These are phyloP conservation scores for Muschampia plurimacula DNA, from an alignment of 2,888 invertebrate genomes.

Conservation along the genomic window DNA sequence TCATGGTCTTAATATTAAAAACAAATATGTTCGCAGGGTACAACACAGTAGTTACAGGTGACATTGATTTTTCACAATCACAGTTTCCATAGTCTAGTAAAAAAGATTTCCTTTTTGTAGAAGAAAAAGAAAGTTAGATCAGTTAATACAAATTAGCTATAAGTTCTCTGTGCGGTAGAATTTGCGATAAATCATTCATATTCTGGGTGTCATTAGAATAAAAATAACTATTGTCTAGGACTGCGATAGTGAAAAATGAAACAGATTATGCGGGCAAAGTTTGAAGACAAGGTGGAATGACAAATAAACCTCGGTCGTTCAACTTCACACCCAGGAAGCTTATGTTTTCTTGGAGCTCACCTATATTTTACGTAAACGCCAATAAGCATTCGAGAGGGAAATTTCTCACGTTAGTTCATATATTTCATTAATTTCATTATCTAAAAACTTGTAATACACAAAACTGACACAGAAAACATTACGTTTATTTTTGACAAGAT, in stretches of 20 bases:
- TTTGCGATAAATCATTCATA: slow-evolving; percentile 67
- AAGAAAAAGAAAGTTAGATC: neutral
- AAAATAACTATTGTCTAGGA: slow-evolving; percentile 68
- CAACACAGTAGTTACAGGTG: too few relatives aligned
- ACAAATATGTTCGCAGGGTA: neutral
- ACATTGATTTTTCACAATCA: too few relatives aligned
- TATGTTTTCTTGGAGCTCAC: slow-evolving; percentile 31
- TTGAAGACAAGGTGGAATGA: slow-evolving; percentile 65
- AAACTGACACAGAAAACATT: slow-evolving; percentile 17
- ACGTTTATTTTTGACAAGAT: slow-evolving; percentile 34
- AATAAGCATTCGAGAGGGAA: slow-evolving; percentile 19
- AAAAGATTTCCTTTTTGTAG: neutral
- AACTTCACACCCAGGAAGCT: slow-evolving; percentile 47
- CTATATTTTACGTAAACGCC: slow-evolving; percentile 24
- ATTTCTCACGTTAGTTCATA: slow-evolving; percentile 29
- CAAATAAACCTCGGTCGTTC: slow-evolving; percentile 58
- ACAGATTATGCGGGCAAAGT: slow-evolving; percentile 69
- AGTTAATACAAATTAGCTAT: neutral
- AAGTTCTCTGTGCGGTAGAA: slow-evolving; percentile 7
- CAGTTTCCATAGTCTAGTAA: too few relatives aligned
- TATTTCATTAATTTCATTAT: slow-evolving; percentile 31
- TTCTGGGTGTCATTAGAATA: slow-evolving; percentile 58
- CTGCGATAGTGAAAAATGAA: slow-evolving; percentile 74
- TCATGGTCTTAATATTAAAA: neutral
- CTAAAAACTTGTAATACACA: slow-evolving; percentile 38